Conservation (phyloP, 2,888 invertebrate genomes). For the Hydraecia micacea region DNA sequence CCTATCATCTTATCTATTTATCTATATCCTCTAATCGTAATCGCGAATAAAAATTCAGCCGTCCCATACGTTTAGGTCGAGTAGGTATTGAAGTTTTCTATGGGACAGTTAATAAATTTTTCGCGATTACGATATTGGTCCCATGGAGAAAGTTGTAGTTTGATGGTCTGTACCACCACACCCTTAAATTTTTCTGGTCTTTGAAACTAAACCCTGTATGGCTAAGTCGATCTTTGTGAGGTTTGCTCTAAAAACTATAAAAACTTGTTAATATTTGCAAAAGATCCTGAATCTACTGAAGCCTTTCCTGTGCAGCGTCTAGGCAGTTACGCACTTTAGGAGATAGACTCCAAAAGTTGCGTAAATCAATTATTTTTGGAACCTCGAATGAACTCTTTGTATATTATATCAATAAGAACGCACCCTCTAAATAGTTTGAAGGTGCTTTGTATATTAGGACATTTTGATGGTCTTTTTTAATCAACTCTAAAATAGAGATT, state of each 20-base stretch:
- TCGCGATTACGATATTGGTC: too few relatives aligned
- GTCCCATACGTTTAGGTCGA: too few relatives aligned
- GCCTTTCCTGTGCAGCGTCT: too few relatives aligned
- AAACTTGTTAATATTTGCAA: background rate
- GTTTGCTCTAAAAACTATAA: background rate
- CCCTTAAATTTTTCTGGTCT: too few relatives aligned
- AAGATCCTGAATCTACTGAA: background rate
- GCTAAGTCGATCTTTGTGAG: background rate
- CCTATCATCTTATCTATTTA: too few relatives aligned
- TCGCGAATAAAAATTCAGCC: too few relatives aligned
- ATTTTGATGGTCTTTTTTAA: conserved; percentile 24
- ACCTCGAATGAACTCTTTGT: conserved; percentile 7
- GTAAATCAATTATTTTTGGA: background rate
- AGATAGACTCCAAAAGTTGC: background rate
- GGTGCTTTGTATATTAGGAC: conserved; percentile 34
- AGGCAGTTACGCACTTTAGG: background rate
- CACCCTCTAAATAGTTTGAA: conserved; percentile 38
- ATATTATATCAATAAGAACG: conserved; percentile 8
- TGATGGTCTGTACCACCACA: too few relatives aligned
- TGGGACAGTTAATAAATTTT: too few relatives aligned
- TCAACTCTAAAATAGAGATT: background rate
- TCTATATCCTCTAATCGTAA: too few relatives aligned
- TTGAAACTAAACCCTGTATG: too few relatives aligned
- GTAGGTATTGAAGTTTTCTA: too few relatives aligned
- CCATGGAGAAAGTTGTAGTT: too few relatives aligned